Evolutionary conservation across 2,797 vertebrate genomes (phyloP), one percentile per base, ranked within the genome.

Genomic region (Labeo calbasu): DNA sequence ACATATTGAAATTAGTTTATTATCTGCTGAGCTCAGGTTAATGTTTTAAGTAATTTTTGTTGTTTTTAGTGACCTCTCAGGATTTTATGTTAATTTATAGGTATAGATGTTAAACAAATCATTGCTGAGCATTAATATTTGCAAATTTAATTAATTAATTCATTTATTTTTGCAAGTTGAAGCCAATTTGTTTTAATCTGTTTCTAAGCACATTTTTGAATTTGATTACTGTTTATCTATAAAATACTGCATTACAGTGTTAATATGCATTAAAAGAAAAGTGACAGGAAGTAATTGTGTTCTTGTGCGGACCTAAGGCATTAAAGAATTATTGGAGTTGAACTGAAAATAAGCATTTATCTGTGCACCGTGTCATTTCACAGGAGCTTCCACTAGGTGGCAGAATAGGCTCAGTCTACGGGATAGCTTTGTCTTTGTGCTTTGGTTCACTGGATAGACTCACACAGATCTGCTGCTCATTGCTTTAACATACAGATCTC

Each of bases 121-220:
- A 65, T 50, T 43, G 21, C n/a, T 50, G 11, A n/a, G 9, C 76
- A 17, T 5, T 46, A 14, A 15, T 13, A n/a, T 36, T 65, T 68
- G 28, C 9, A 23, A 21, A 14, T 79, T 59, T 59, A 14, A 25
- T 32, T 59, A 14, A 25, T 32, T 78, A 2, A 50, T 65, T 73
- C 10, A 32, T 73, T 36, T 2, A 75, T 32, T 55, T 78, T 57
- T 76, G 32, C 71, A 10, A 32, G 17, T 53, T 53, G 15, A 73
- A 73, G 71, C 28, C 17, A 50, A 10, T 72, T 75, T 17, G 75
- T 65, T 78, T 80, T 66, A 15, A 36, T 53, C 43, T 79, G 36
- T 14, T 53, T 77, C 23, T 32, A 53, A 66, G 77, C 2, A 70
- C 4, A 19, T 12, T 46, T 55, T 19, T 23, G 9, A 25, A 70